A percentile compares a stretch with the other conserved stretches of the same genome.
Evolutionary conservation across 2,888 invertebrate genomes (phyloP).

Genomic region (Thereva nobilitata): DNA sequence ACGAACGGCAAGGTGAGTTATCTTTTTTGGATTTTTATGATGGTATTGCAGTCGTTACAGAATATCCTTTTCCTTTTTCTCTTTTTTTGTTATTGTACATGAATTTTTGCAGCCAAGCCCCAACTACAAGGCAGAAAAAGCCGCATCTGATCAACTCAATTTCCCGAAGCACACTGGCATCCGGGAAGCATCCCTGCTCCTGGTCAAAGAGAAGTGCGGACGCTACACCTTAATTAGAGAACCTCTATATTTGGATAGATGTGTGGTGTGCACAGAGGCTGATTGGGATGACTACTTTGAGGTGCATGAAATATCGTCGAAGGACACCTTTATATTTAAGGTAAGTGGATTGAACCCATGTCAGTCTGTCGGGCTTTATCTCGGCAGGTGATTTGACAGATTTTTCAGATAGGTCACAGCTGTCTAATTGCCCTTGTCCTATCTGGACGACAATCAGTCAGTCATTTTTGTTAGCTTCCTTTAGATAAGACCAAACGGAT

Average conservation of each 20-base stretch:
- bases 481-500: too few species aligned
- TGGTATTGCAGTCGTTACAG: slow-evolving; percentile 4
- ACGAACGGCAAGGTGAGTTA: slow-evolving; percentile 82
- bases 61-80: neutral
- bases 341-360: slow-evolving; percentile 59
- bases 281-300: slow-evolving; percentile 94
- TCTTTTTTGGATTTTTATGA: slow-evolving; percentile 42
- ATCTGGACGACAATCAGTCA: too few species aligned
- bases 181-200: slow-evolving; percentile 82
- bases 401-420: too few species aligned
- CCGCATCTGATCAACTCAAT: slow-evolving; percentile 65
- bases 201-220: slow-evolving; percentile 89
- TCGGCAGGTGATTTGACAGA: too few species aligned
- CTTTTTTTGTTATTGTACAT: slow-evolving; percentile 11
- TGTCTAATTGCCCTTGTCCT: too few species aligned
- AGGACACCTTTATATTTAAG: slow-evolving; percentile 94
- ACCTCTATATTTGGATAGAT: slow-evolving; percentile 86
- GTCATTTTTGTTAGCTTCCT: too few species aligned
- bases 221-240: slow-evolving; percentile 85
- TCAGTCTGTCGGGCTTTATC: too few species aligned
- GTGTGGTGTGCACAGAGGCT: slow-evolving; percentile 84
- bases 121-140: slow-evolving; percentile 67
- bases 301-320: slow-evolving; percentile 88
- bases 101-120: slow-evolving; percentile 66
- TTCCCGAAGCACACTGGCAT: slow-evolving; percentile 78